Percentiles rank a stretch among this genome's conserved stretches.
Conservation (phyloP, 2,888 invertebrate genomes). For the Yponomeuta sedellus region DNA sequence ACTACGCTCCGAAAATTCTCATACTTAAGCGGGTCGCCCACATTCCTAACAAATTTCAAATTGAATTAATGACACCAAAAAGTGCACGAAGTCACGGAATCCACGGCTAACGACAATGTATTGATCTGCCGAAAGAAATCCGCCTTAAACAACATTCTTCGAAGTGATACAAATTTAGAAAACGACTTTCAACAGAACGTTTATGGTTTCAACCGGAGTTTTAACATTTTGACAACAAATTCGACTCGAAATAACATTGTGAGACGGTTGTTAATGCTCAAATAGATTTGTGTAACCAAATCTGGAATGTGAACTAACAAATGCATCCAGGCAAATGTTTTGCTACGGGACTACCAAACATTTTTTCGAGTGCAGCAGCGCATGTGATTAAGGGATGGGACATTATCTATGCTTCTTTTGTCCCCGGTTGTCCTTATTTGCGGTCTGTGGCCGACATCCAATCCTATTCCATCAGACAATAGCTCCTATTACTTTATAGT, state of each 20-base stretch:
- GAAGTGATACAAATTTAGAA: slow-evolving; percentile 57
- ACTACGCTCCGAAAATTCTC: slow-evolving; percentile 55
- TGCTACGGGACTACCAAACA: slow-evolving; percentile 58
- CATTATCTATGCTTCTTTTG: slow-evolving; percentile 67
- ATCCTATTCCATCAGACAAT: slow-evolving; percentile 17
- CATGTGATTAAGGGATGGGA: slow-evolving; percentile 76
- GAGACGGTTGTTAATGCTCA: slow-evolving; percentile 51
- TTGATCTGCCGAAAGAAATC: slow-evolving; percentile 31
- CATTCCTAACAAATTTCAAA: slow-evolving; percentile 52
- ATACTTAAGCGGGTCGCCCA: slow-evolving; percentile 42
- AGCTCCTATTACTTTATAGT: slow-evolving; percentile 36
- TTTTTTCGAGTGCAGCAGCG: slow-evolving; percentile 69
- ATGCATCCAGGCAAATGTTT: slow-evolving; percentile 39
- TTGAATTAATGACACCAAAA: slow-evolving; percentile 59
- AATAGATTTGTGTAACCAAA: slow-evolving; percentile 48
- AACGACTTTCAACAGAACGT: slow-evolving; percentile 37
- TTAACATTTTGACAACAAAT: slow-evolving; percentile 58
- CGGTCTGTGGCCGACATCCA: slow-evolving; percentile 59
- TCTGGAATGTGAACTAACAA: slow-evolving; percentile 57
- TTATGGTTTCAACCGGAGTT: slow-evolving; percentile 29
- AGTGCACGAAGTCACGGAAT: slow-evolving; percentile 50
- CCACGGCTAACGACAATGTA: slow-evolving; percentile 53
- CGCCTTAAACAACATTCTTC: slow-evolving; percentile 50
- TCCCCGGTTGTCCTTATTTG: slow-evolving; percentile 60
- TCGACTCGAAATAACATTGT: slow-evolving; percentile 41